Base-by-base conservation (phyloP, 53 echinoderm and acorn worm species). In the Zoroaster sp. region DNA sequence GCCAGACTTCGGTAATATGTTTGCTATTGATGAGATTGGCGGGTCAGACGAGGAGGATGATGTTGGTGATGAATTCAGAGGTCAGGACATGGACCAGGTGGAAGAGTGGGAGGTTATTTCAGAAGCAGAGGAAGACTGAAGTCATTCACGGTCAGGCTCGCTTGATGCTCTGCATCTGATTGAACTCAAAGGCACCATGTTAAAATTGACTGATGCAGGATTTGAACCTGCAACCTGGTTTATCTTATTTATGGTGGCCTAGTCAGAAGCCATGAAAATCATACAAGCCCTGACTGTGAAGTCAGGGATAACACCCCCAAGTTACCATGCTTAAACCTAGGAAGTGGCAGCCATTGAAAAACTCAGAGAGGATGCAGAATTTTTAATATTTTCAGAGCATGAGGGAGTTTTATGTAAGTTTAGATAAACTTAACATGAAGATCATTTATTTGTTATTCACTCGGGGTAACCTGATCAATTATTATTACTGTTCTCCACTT, bases 21-120 rank as follows among this genome's bases (percentile, higher is more conserved):
- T 85, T 43, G 45, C 85, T 45, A 85, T 85, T 34, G 85, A 85
- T 85, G 85, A 85, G 85, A 70, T 85, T 7, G 85, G 47, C 13
- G 85, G 47, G 30, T 85, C 85, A 3, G 85, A 85, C 35, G 85
- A 55, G 2, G 79, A 85, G 21, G 71, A 67, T 14, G 30, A 44
- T 32, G 45, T 66, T 33, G 68, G 31, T 59, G 63, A 74, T 14
- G 74, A 40, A 35, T 34, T 85, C 7, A 45, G 31, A 49, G 85
- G 12, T 35, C 45, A 71, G 7, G 71, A 85, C 54, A 69, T 85
- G 49, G 38, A 85, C 40, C 15, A 85, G 45, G 32, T 85, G 12
- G 70, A 85, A 32, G 70, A 71, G 21, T 85, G 85, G 85, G 85
- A 85, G 18, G 71, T 85, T n/a, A 69, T 85, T 5, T 85, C 85